phyloP scores from a whole-genome alignment of 2,888 invertebrate species.

The Trichogramma evanescens region DNA sequence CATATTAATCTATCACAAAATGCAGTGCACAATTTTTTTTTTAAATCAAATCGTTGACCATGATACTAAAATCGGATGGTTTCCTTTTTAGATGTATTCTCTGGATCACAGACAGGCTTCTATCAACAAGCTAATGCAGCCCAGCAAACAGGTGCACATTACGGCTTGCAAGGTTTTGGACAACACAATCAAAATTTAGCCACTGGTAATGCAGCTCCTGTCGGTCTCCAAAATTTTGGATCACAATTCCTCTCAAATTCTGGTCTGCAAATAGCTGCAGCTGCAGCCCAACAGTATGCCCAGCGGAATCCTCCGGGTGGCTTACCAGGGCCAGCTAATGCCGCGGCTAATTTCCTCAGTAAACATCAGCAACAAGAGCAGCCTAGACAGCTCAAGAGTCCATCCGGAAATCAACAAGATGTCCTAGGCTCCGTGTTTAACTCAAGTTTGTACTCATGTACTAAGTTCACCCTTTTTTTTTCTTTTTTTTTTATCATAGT shows the following conservation, averaged over 20 bases:
- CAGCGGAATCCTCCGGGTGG: conserved; percentile 55
- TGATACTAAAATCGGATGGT: background rate
- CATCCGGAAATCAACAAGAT: conserved; percentile 47
- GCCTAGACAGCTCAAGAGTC: conserved; percentile 43
- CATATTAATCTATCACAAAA: background rate
- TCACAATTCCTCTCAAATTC: conserved; percentile 56
- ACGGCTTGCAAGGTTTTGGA: conserved; percentile 48
- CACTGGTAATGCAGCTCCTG: conserved; percentile 45
- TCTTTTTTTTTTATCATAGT: background rate
- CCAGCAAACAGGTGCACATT: conserved; percentile 45
- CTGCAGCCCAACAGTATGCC: conserved; percentile 59
- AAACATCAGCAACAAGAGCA: conserved; percentile 46
- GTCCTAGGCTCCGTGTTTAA: conserved; percentile 55
- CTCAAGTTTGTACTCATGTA: conserved; percentile 44
- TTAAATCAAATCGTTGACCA: background rate
- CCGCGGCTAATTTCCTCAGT: conserved; percentile 40
- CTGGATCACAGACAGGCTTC: conserved; percentile 45
- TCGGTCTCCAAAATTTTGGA: conserved; percentile 50
- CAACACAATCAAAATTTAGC: conserved; percentile 44
- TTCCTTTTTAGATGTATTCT: conserved; percentile 36
- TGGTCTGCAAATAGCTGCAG: conserved; percentile 58
- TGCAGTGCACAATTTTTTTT: background rate
- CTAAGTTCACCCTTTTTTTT: background rate
- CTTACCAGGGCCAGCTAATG: conserved; percentile 41
- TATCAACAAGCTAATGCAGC: conserved; percentile 45